phyloP scores from a whole-genome alignment of 2,113 vertebrate genomes.

The Desmodus rotundus region DNA sequence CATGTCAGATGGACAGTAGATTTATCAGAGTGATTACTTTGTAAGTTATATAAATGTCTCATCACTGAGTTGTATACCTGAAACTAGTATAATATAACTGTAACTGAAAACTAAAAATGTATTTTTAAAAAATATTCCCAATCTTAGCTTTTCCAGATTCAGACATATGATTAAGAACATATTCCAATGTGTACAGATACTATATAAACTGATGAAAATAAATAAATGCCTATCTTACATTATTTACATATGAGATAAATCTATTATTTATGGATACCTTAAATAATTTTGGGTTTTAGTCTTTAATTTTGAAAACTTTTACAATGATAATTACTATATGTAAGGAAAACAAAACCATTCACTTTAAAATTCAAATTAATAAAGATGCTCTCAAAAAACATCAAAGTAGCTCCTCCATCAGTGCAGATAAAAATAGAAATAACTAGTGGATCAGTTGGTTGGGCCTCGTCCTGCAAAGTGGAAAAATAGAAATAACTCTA shows the following conservation, averaged over 20 bases:
- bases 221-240: background rate
- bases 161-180: background rate
- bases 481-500: background rate
- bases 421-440: background rate
- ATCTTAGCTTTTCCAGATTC: background rate
- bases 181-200: background rate
- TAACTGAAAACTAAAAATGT: background rate
- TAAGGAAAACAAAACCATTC: background rate
- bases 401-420: background rate
- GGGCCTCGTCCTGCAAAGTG: too few species aligned
- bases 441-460: too few species aligned
- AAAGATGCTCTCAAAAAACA: background rate
- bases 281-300: background rate
- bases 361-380: conserved; percentile 31
- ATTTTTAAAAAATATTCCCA: background rate
- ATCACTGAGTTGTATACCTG: background rate
- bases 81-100: background rate
- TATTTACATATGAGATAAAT: background rate
- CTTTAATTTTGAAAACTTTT: background rate
- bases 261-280: background rate
- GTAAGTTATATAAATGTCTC: background rate
- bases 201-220: background rate
- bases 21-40: background rate
- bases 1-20: background rate
- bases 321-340: background rate